phyloP scores from a whole-genome alignment of 2,888 invertebrate genomes.

The Cancer borealis region DNA sequence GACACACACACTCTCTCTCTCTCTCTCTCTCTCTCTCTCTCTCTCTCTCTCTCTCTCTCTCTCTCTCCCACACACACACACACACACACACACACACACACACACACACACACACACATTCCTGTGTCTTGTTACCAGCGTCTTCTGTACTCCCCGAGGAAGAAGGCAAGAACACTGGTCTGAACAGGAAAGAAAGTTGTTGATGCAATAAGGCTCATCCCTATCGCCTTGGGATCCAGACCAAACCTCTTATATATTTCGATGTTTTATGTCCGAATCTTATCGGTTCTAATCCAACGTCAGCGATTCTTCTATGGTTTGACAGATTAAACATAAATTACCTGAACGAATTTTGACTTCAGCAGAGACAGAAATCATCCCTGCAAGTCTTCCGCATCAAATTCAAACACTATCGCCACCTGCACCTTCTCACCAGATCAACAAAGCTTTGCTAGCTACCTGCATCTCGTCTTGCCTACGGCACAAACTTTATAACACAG shows the following conservation, averaged over 20 bases:
- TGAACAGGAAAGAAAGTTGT: not conserved
- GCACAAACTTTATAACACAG: not conserved
- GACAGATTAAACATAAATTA: not conserved
- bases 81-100: not conserved
- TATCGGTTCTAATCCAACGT: not conserved
- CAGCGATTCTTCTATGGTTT: not conserved
- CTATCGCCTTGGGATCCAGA: not conserved
- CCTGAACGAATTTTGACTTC: not conserved
- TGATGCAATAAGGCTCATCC: not conserved
- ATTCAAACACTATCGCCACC: not conserved
- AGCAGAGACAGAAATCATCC: not conserved
- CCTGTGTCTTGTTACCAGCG: not conserved
- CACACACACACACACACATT: not conserved
- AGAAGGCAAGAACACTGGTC: not conserved
- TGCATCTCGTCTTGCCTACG: not conserved
- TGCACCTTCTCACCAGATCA: not conserved
- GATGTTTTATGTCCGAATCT: not conserved
- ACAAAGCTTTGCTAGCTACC: not conserved
- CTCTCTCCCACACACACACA: not conserved
- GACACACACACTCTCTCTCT: too few species aligned
- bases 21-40: too few species aligned
- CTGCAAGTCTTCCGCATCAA: not conserved
- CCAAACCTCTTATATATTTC: too few species aligned
- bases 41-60: not conserved
- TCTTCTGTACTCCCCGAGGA: not conserved